These are phyloP conservation scores for Papilio polytes DNA, from an alignment of 1,140 invertebrate species.

Conservation along the genomic window DNA sequence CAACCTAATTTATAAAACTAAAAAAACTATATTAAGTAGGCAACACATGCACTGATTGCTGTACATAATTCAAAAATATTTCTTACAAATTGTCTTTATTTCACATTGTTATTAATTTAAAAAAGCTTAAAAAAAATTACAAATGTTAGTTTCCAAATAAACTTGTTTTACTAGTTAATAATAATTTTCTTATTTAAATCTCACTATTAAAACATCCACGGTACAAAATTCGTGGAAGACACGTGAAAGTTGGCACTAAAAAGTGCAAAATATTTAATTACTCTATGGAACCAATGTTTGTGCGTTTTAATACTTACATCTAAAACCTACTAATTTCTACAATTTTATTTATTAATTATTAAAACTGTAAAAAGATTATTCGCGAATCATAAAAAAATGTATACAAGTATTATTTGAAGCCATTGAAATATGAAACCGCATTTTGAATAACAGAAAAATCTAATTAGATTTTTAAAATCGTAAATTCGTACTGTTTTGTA, in stretches of 20 bases:
- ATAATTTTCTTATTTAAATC: neutral
- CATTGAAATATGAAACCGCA: too few relatives aligned
- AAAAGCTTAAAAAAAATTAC: neutral
- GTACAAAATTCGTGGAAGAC: conserved; percentile 19
- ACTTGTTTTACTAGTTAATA: neutral
- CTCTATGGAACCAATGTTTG: neutral
- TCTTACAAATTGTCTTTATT: neutral
- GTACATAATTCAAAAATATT: neutral
- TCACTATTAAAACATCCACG: neutral
- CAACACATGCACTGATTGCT: conserved; percentile 6
- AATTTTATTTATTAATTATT: neutral
- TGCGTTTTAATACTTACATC: conserved; percentile 17
- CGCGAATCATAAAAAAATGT: neutral
- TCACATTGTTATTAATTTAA: neutral
- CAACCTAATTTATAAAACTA: neutral
- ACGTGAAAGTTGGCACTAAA: conserved; percentile 5
- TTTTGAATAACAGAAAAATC: too few relatives aligned
- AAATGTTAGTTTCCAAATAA: neutral
- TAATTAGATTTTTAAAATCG: too few relatives aligned
- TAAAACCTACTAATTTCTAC: neutral
- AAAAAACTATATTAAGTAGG: neutral
- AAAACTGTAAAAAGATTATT: neutral
- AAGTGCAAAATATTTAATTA: neutral
- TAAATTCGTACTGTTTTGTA: neutral
- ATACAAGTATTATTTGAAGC: too few relatives aligned